phyloP scores from a whole-genome alignment of 2,113 vertebrate species.

The Ammodytes marinus region DNA sequence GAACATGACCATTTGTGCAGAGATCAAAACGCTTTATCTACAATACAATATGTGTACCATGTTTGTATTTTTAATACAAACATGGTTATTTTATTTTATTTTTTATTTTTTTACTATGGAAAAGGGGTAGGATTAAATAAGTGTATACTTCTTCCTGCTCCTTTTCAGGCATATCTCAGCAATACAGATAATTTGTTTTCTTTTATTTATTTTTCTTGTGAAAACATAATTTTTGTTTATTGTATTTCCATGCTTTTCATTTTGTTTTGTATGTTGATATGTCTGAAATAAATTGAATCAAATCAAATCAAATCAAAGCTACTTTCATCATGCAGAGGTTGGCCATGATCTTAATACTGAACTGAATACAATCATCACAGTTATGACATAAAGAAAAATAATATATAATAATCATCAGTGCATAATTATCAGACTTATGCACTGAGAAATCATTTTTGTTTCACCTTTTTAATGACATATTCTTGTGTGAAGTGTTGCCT shows the following conservation, averaged over 20 bases:
- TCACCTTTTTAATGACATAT: neutral
- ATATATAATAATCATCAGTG: neutral
- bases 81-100: too few species aligned
- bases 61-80: neutral
- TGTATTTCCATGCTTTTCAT: too few species aligned
- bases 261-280: too few species aligned
- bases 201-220: too few species aligned
- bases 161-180: too few species aligned
- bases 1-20: neutral
- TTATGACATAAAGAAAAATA: neutral
- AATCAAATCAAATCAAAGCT: too few species aligned
- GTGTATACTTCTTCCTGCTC: too few species aligned
- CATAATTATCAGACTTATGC: slow-evolving; percentile 7
- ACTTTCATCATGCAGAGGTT: slow-evolving; percentile 2
- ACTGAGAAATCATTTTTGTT: neutral
- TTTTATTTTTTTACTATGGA: too few species aligned
- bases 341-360: neutral
- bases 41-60: neutral
- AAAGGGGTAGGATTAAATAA: too few species aligned
- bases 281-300: too few species aligned
- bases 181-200: too few species aligned
- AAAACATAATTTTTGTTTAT: too few species aligned
- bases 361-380: neutral
- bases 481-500: neutral
- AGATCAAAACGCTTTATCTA: neutral